Conservation (phyloP, 2,888 invertebrate species). For the Apamea sordens region DNA sequence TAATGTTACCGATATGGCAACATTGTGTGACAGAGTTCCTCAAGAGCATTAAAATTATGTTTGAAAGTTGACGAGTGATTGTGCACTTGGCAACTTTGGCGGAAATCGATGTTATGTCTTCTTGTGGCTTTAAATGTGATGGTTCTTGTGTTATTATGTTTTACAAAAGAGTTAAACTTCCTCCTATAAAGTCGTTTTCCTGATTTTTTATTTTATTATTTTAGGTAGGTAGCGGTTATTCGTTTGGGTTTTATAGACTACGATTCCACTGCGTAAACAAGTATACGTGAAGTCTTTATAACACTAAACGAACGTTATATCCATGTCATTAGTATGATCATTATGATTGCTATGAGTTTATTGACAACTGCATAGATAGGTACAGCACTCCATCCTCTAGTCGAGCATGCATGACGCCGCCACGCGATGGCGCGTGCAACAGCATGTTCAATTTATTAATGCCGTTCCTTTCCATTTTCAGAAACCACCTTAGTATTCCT, state of each 20-base stretch:
- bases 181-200: neutral
- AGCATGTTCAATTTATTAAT: slow-evolving; percentile 62
- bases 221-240: neutral
- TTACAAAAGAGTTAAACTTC: neutral
- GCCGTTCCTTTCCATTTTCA: slow-evolving; percentile 64
- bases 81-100: slow-evolving; percentile 12
- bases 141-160: neutral
- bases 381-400: slow-evolving; percentile 41
- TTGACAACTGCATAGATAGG: slow-evolving; percentile 43
- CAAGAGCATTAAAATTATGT: slow-evolving; percentile 44
- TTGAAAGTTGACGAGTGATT: slow-evolving; percentile 44
- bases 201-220: neutral
- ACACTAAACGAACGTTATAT: slow-evolving; percentile 2
- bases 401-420: slow-evolving; percentile 41
- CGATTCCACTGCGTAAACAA: neutral
- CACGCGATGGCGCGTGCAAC: slow-evolving; percentile 60
- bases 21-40: slow-evolving; percentile 58
- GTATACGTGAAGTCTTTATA: slow-evolving; percentile 10
- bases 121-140: slow-evolving; percentile 10
- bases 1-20: slow-evolving; percentile 56
- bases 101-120: slow-evolving; percentile 35
- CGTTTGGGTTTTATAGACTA: neutral
- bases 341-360: slow-evolving; percentile 43
- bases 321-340: slow-evolving; percentile 25
- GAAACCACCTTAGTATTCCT: slow-evolving; percentile 32